phyloP scores from a whole-genome alignment of 2,113 vertebrate genomes.

The Bos indicus region DNA sequence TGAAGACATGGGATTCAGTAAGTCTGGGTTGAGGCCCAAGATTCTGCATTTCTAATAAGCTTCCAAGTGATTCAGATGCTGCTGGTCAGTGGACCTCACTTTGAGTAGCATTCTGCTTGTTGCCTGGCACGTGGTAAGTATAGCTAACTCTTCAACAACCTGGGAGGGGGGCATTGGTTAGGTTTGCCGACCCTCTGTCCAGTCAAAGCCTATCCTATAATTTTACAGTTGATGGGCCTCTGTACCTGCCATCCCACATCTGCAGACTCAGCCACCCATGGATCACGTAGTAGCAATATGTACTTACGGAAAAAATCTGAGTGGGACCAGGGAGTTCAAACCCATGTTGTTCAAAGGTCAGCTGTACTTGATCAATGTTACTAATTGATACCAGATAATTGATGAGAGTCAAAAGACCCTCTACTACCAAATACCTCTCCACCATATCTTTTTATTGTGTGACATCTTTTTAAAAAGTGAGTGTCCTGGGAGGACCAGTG shows the following conservation, averaged over 20 bases:
- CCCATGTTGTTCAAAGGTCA: background rate
- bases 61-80: background rate
- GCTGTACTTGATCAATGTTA: background rate
- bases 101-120: background rate
- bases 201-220: background rate
- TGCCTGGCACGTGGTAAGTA: background rate
- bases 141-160: background rate
- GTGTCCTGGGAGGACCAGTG: background rate
- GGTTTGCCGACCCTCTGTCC: background rate
- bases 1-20: background rate
- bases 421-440: background rate
- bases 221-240: background rate
- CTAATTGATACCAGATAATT: background rate
- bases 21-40: background rate
- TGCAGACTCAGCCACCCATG: background rate
- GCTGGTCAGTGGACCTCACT: background rate
- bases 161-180: background rate
- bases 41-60: background rate
- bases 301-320: background rate
- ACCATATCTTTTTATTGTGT: background rate
- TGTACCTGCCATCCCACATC: background rate
- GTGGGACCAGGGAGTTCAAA: background rate
- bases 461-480: constrained; percentile 18
- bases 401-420: background rate
- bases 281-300: background rate